These are phyloP conservation scores for Xylocampa areola DNA, from an alignment of 2,888 invertebrate species.

Conservation along the genomic window DNA sequence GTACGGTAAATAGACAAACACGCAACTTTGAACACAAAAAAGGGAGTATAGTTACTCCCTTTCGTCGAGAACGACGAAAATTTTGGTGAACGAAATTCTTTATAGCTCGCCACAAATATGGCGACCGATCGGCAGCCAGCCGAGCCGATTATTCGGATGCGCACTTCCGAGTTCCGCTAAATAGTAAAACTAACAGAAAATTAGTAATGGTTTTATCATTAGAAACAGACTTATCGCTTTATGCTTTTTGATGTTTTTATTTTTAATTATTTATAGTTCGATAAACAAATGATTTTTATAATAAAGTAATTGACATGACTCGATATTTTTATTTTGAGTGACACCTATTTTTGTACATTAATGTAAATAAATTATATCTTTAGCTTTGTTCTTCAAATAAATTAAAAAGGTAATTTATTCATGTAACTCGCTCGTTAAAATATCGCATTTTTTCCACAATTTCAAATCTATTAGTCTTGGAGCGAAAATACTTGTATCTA, in stretches of 20 bases:
- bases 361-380: too few species aligned
- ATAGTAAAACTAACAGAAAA: conserved; percentile 19
- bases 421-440: too few species aligned
- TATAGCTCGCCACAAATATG: conserved; percentile 91
- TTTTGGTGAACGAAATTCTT: conserved; percentile 83
- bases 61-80: conserved; percentile 92
- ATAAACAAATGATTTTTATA: conserved; percentile 40
- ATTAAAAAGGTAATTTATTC: too few species aligned
- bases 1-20: conserved; percentile 73
- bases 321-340: conserved; percentile 34
- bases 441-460: too few species aligned
- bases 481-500: conserved; percentile 33
- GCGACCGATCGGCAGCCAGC: conserved; percentile 90
- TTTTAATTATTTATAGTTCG: conserved; percentile 34
- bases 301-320: conserved; percentile 60
- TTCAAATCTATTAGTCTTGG: too few species aligned
- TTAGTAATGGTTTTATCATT: conserved; percentile 13
- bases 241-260: conserved; percentile 31
- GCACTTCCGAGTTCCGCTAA: conserved; percentile 87
- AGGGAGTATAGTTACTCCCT: conserved; percentile 91
- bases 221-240: conserved; percentile 5
- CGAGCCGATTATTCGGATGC: conserved; percentile 80
- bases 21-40: conserved; percentile 79
- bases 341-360: background rate
- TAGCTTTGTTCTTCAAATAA: background rate